A percentile compares a stretch with the other conserved stretches of the same genome.
These are phyloP conservation scores for Fulica atra DNA, from an alignment of 2,113 vertebrate genomes.

Conservation along the genomic window DNA sequence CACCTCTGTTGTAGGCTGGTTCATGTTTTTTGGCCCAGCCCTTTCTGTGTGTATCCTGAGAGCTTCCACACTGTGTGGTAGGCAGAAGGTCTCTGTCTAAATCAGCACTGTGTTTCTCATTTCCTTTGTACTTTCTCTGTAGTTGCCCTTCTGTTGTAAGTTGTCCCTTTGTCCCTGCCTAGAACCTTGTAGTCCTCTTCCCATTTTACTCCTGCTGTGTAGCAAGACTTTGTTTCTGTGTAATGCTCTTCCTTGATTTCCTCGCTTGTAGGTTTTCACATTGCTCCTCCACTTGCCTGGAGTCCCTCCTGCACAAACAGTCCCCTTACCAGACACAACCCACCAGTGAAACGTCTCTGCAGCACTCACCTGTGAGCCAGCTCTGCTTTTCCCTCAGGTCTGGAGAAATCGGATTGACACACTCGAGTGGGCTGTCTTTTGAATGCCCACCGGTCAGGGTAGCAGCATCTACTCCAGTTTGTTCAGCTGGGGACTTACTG, in stretches of 20 bases:
- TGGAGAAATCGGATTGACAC: background rate
- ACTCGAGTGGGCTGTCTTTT: background rate
- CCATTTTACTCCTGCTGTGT: background rate
- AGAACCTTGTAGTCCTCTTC: background rate
- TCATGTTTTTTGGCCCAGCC: background rate
- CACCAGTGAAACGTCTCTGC: background rate
- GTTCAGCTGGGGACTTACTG: background rate
- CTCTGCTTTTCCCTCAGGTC: background rate
- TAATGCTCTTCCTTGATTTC: background rate
- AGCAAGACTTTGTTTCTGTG: background rate
- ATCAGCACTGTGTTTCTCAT: background rate
- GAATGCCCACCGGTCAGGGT: background rate
- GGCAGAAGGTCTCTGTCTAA: background rate
- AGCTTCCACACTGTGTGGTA: rapidly evolving
- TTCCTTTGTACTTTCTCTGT: background rate
- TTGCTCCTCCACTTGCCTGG: background rate
- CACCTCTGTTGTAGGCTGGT: background rate
- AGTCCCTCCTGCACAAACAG: background rate
- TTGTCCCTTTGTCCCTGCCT: background rate
- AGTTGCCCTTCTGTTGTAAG: background rate
- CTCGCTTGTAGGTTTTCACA: background rate
- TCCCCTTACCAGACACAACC: background rate
- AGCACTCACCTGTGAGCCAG: background rate
- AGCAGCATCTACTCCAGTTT: too few species aligned
- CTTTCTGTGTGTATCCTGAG: background rate